A percentile compares a stretch with the other conserved stretches of the same genome.
Evolutionary conservation across 2,113 vertebrate species (phyloP).

Genomic region (Boleophthalmus pectinirostris): DNA sequence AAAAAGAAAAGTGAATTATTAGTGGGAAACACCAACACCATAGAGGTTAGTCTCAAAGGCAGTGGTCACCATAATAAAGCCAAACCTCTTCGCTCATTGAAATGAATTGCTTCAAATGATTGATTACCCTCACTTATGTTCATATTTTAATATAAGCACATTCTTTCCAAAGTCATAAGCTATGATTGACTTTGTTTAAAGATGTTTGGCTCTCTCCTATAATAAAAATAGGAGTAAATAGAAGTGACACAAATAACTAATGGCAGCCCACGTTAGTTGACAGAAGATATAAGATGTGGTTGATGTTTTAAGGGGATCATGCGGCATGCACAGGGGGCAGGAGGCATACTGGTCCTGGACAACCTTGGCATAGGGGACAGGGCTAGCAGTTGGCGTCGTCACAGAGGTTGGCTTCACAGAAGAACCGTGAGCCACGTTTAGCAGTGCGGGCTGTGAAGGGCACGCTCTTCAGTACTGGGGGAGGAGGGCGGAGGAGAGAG

Average conservation of each 20-base stretch:
- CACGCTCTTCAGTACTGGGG: slow-evolving; percentile 94
- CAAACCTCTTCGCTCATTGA: slow-evolving; percentile 68
- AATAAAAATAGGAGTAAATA: slow-evolving; percentile 50
- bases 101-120: neutral
- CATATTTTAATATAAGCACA: slow-evolving; percentile 7
- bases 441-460: slow-evolving; percentile 97
- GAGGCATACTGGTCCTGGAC: slow-evolving; percentile 67
- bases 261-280: slow-evolving; percentile 61
- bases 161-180: slow-evolving; percentile 44
- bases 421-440: slow-evolving; percentile 97
- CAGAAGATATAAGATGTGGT: slow-evolving; percentile 33
- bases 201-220: slow-evolving; percentile 74
- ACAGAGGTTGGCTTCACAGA: slow-evolving; percentile 94
- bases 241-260: slow-evolving; percentile 49
- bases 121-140: slow-evolving; percentile 24
- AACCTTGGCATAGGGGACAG: slow-evolving; percentile 77
- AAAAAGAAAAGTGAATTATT: slow-evolving; percentile 73
- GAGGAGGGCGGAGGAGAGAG: slow-evolving; percentile 70
- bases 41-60: slow-evolving; percentile 70
- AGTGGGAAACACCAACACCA: slow-evolving; percentile 67
- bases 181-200: slow-evolving; percentile 45
- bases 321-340: slow-evolving; percentile 69
- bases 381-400: slow-evolving; percentile 97
- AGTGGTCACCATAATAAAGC: slow-evolving; percentile 48
- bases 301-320: slow-evolving; percentile 51